A percentile compares a stretch with the other conserved stretches of the same genome.
These are phyloP conservation scores for Drosophila elegans DNA, from an alignment of 1,140 invertebrate species.

Conservation along the genomic window DNA sequence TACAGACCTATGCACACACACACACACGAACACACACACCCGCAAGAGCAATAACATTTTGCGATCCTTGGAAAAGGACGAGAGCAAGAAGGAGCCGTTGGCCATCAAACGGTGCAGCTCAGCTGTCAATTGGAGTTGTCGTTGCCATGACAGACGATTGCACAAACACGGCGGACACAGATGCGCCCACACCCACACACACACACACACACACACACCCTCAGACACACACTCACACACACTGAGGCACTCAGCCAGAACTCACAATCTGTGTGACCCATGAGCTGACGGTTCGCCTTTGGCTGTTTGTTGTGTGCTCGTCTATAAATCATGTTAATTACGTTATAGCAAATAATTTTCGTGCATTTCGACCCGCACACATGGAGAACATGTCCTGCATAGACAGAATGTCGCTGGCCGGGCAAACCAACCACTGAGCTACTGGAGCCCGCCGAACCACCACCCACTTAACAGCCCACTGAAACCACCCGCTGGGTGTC, in stretches of 20 bases:
- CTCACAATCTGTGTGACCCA: neutral
- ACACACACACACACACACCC: slow-evolving; percentile 10
- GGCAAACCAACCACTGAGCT: neutral
- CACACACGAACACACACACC: slow-evolving; percentile 9
- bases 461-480: slow-evolving; percentile 7
- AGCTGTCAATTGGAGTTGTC: slow-evolving; percentile 73
- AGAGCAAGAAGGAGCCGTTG: slow-evolving; percentile 7
- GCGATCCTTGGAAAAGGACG: slow-evolving; percentile 48
- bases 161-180: slow-evolving; percentile 48
- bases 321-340: slow-evolving; percentile 83
- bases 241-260: neutral
- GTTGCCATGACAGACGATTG: slow-evolving; percentile 75
- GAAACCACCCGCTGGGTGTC: neutral
- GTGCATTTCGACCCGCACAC: slow-evolving; percentile 53
- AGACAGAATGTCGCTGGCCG: slow-evolving; percentile 40
- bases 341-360: slow-evolving; percentile 83
- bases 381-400: slow-evolving; percentile 35
- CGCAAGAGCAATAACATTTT: slow-evolving; percentile 46
- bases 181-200: slow-evolving; percentile 13
- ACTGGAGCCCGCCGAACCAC: neutral
- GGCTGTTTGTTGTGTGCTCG: slow-evolving; percentile 77
- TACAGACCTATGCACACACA: slow-evolving; percentile 47
- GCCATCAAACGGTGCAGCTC: slow-evolving; percentile 67
- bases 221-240: slow-evolving; percentile 6
- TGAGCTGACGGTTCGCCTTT: slow-evolving; percentile 49